Conservation (phyloP, 2,113 vertebrate species). For the Serinus canaria region DNA sequence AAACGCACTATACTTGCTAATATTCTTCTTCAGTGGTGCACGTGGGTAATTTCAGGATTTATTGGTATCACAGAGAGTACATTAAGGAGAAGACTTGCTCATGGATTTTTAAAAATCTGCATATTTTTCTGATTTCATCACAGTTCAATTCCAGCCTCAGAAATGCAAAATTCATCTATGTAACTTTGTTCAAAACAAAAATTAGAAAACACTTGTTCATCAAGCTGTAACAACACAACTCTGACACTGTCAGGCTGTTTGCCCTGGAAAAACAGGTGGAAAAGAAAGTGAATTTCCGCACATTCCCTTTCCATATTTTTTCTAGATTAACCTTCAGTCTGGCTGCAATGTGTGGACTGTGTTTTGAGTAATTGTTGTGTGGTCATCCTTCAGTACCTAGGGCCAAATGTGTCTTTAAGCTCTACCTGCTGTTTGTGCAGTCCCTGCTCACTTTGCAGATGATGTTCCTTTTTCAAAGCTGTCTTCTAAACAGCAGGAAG, state of each 20-base stretch:
- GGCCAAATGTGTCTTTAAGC: neutral
- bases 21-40: neutral
- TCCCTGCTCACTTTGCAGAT: neutral
- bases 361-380: neutral
- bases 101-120: neutral
- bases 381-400: neutral
- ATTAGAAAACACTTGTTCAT: neutral
- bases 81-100: neutral
- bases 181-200: neutral
- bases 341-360: neutral
- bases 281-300: neutral
- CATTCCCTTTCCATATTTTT: neutral
- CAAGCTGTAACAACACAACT: neutral
- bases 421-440: neutral
- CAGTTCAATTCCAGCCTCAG: neutral
- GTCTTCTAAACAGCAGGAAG: neutral
- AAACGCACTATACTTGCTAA: neutral
- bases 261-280: neutral
- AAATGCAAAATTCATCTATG: neutral
- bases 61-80: neutral
- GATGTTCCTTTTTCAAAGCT: neutral
- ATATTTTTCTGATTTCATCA: neutral
- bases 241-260: neutral
- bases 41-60: neutral
- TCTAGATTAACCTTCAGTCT: neutral